Evolutionary conservation across 2,113 vertebrate genomes (phyloP).

Genomic region (Poeciliopsis turrubarensis): DNA sequence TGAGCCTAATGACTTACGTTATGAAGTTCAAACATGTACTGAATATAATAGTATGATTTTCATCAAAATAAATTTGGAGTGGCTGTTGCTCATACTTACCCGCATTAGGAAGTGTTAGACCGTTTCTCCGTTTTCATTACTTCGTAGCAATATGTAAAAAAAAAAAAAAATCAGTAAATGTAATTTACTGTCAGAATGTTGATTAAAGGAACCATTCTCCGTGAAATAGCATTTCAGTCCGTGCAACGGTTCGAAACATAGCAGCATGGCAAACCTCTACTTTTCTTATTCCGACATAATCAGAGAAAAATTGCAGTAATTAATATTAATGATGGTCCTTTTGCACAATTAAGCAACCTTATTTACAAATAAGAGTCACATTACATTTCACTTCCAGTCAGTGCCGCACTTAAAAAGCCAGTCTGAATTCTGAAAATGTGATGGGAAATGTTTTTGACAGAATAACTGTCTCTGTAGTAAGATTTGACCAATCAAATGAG

Average conservation of each 20-base stretch:
- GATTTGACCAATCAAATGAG: background rate
- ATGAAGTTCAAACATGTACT: conserved; percentile 53
- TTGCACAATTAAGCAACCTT: conserved; percentile 46
- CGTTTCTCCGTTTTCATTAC: conserved; percentile 41
- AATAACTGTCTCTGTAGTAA: background rate
- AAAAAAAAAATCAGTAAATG: conserved; percentile 34
- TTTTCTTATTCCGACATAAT: conserved; percentile 49
- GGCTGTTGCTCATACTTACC: conserved; percentile 22
- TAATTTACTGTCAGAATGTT: conserved; percentile 55
- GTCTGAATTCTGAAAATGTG: conserved; percentile 14
- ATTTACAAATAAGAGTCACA: conserved; percentile 44
- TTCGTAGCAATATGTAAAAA: conserved; percentile 41
- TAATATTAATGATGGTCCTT: conserved; percentile 58
- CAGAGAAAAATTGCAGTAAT: conserved; percentile 43
- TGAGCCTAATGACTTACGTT: conserved; percentile 50
- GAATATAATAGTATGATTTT: conserved; percentile 35
- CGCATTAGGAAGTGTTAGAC: conserved; percentile 44
- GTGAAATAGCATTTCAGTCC: conserved; percentile 65
- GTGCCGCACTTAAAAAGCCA: conserved; percentile 14
- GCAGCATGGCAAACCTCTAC: conserved; percentile 39
- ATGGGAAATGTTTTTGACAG: background rate
- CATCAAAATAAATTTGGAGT: conserved; percentile 26
- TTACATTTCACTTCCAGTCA: conserved; percentile 13
- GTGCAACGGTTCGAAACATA: conserved; percentile 49
- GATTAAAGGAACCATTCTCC: conserved; percentile 68